Evolutionary conservation across 2,888 invertebrate species (phyloP).

Genomic region (Mylabris sibirica): DNA sequence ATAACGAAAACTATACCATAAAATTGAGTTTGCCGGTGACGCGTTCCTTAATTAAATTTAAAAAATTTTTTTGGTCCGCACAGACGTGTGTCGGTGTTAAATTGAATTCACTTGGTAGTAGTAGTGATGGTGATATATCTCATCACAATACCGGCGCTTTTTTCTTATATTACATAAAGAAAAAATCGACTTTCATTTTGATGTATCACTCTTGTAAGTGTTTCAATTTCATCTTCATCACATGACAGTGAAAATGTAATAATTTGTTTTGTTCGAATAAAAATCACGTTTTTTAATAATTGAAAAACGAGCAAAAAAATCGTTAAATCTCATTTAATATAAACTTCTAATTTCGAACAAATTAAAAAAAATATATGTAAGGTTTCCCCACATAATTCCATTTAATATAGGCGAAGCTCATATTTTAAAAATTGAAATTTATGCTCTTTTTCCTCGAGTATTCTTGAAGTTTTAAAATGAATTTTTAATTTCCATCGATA

Average conservation of each 20-base stretch:
- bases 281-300: too few species aligned
- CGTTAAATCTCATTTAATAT: background rate
- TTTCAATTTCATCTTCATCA: background rate
- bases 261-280: background rate
- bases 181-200: background rate
- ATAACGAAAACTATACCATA: conserved; percentile 14
- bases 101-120: background rate
- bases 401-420: background rate
- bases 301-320: too few species aligned
- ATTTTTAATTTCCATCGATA: background rate
- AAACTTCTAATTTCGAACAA: background rate
- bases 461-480: background rate
- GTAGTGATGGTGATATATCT: too few species aligned
- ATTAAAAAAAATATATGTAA: background rate
- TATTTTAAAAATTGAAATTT: conserved; percentile 1
- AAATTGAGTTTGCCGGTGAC: conserved; percentile 8
- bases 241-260: background rate
- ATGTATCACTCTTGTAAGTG: background rate
- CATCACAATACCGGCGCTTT: background rate
- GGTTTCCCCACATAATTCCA: background rate
- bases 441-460: background rate
- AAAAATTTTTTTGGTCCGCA: background rate
- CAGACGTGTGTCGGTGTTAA: background rate
- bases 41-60: conserved; percentile 13
- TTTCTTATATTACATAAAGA: background rate